Base-by-base conservation (phyloP, 37 sponge, comb jelly and placozoan genomes). In the Mnemiopsis leidyi region DNA sequence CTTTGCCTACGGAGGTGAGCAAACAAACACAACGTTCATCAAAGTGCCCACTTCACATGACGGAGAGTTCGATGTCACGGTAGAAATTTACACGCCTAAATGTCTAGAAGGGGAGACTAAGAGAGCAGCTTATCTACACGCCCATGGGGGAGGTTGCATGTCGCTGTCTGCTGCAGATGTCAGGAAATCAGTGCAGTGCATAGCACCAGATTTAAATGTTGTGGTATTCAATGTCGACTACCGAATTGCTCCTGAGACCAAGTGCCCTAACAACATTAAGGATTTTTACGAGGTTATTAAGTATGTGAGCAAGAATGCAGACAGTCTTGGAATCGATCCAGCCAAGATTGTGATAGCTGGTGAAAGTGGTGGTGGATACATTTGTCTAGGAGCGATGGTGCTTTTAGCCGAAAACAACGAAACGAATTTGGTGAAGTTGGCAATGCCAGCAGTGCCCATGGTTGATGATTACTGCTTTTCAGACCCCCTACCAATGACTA, bases 401-500 rank as follows among this genome's bases (percentile, higher is more conserved):
- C 32, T 77, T 2, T 36, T 77, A 16, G 79, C 79, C 32, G 35
- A 77, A 36, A 77, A 33, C 7, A 32, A 33, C 1, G 79, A 77
- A 32, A 33, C 18, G 1, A 1, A 77, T 31, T 32, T 77, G 7
- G 79, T 77, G 20, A 77, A 77, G 18, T 18, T 77, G 79, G 79
- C 79, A 21, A 77, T 77, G 3, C 79, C 79, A 21, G 25, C 35
- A 7, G 32, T 77, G 5, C 79, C 79, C 35, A 77, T 77, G 79
- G 79, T 77, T 7, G 79, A 77, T 20, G 79, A 77, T 77, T 77
- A 77, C 79, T 32, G 79, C 35, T 77, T 77, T 36, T 77, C 79
- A 21, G 79, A 77, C 36, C 79, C 79, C 20, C 35, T 77, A 1
- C 5, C 36, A 33, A 77, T 77, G 79, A 77, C 79, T 20, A 77